These are phyloP conservation scores for Sebastolobus altivelis DNA, from an alignment of 2,797 vertebrate species.

Conservation along the genomic window DNA sequence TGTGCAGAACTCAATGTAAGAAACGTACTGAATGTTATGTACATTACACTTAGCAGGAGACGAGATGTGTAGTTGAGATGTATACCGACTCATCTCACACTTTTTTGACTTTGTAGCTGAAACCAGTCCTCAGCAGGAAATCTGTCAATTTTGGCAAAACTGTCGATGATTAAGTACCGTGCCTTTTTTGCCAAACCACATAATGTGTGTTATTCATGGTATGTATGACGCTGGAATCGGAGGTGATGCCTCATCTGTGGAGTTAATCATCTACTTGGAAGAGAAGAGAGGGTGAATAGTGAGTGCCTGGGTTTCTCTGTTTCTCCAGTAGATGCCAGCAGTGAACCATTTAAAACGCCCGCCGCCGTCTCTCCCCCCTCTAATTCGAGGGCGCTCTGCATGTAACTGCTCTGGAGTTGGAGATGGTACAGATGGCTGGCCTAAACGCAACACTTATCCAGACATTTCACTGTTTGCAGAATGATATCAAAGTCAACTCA, in stretches of 20 bases:
- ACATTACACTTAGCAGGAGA: slow-evolving; percentile 9
- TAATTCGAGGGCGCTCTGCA: slow-evolving; percentile 52
- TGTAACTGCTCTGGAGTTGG: slow-evolving; percentile 77
- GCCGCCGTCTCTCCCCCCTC: background rate
- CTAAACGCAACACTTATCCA: slow-evolving; percentile 84
- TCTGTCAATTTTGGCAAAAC: slow-evolving; percentile 24
- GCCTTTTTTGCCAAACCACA: slow-evolving; percentile 23
- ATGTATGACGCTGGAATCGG: slow-evolving; percentile 14
- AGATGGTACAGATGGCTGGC: slow-evolving; percentile 84
- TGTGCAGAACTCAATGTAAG: background rate
- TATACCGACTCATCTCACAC: slow-evolving; percentile 5
- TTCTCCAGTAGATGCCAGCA: slow-evolving; percentile 86
- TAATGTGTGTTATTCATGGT: slow-evolving; percentile 24
- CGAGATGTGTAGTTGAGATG: background rate
- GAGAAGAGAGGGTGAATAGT: background rate
- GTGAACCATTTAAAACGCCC: slow-evolving; percentile 69
- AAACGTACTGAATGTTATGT: background rate
- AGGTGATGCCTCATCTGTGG: slow-evolving; percentile 35
- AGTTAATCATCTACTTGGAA: slow-evolving; percentile 29
- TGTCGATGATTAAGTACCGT: background rate
- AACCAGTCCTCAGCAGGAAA: slow-evolving; percentile 14
- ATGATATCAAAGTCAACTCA: slow-evolving; percentile 85
- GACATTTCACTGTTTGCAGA: slow-evolving; percentile 84
- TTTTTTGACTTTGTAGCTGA: slow-evolving; percentile 16
- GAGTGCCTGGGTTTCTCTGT: slow-evolving; percentile 14